Evolutionary conservation across 2,888 invertebrate genomes (phyloP).

Genomic region (Acholoe squamosa): DNA sequence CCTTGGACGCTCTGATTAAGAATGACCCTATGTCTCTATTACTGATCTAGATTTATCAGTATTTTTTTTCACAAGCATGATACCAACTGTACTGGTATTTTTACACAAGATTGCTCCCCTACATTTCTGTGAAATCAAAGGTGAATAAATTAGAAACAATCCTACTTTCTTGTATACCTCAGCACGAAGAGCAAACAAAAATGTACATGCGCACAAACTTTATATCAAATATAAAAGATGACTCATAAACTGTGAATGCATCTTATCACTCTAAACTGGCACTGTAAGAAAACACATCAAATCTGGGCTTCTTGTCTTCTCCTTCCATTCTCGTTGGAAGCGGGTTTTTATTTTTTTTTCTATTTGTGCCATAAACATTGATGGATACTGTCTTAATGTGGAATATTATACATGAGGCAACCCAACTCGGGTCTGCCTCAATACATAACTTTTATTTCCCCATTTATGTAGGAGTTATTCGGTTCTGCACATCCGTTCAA

Average conservation of each 20-base stretch:
- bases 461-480: not conserved
- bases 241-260: not conserved
- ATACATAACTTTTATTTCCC: too few relatives aligned
- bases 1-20: not conserved
- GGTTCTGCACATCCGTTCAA: too few relatives aligned
- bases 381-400: not conserved
- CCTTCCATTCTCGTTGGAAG: too few relatives aligned
- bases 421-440: too few relatives aligned
- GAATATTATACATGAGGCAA: too few relatives aligned
- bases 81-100: not conserved
- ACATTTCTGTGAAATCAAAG: not conserved
- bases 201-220: constrained; percentile 21
- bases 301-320: too few relatives aligned
- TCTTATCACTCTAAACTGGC: not conserved
- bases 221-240: not conserved
- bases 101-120: not conserved
- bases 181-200: not conserved
- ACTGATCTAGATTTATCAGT: not conserved
- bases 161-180: not conserved
- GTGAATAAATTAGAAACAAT: not conserved
- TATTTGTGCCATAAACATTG: too few relatives aligned
- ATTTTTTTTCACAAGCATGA: not conserved
- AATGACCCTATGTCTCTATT: not conserved
- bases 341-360: too few relatives aligned
- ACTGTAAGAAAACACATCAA: too few relatives aligned